Evolutionary conservation across 2,888 invertebrate species (phyloP), one percentile per base, ranked within the genome.

Genomic region (Urechis unicinctus): DNA sequence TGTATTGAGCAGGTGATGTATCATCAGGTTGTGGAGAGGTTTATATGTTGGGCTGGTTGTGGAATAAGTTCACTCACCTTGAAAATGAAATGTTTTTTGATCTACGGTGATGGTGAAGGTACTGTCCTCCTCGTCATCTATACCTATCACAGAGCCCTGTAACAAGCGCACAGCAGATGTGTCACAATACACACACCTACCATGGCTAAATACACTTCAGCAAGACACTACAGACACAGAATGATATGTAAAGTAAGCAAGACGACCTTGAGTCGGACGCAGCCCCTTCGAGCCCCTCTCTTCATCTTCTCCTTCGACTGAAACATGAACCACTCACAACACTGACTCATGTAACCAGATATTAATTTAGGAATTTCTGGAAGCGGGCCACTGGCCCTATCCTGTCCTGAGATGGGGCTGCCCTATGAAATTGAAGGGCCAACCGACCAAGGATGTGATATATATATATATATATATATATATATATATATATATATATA

Each of bases 291-390:
- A 36, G 95, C 93, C 17, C 97, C 96, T 61, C 94, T 86, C 79
- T 93, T 91, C 96, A 98, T 97, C 80, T 97, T 96, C 77, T 97
- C 96, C 79, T 94, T 94, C 13, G 94, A 94, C 95, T 96, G 83
- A 58, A 74, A 71, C 36, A 54, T 52, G 55, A 50, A 17, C 22
- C n/a, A 49, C 21, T 2, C 50, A 30, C n/a, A 30, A 31, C n/a
- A n/a, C n/a, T n/a, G n/a, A n/a, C n/a, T n/a, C n/a, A n/a, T n/a
- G n/a, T n/a, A n/a, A n/a, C n/a, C n/a, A n/a, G n/a, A n/a, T n/a
- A n/a, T n/a, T n/a, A n/a, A n/a, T n/a, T n/a, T n/a, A n/a, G n/a
- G n/a, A n/a, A n/a, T n/a, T n/a, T n/a, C n/a, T n/a, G n/a, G n/a
- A n/a, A n/a, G n/a, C n/a, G n/a, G n/a, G n/a, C n/a, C n/a, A n/a